Percentiles rank a stretch among this genome's conserved stretches.
These are phyloP conservation scores for Terebella lapidaria DNA, from an alignment of 2,888 invertebrate species.

Conservation along the genomic window DNA sequence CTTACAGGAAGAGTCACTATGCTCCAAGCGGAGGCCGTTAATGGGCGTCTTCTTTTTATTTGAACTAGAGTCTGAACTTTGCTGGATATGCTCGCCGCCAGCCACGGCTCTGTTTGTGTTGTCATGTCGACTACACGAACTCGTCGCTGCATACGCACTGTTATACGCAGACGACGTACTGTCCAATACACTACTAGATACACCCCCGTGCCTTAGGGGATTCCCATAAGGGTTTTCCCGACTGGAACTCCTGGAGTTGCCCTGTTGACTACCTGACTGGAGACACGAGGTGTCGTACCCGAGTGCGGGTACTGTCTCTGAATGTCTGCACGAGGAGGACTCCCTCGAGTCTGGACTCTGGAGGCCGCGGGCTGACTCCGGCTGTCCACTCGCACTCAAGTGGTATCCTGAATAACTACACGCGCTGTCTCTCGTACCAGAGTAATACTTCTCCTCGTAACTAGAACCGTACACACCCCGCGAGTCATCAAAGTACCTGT, in stretches of 20 bases:
- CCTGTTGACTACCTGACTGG: neutral
- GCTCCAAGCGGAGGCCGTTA: neutral
- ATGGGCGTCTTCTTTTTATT: neutral
- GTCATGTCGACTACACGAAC: too few relatives aligned
- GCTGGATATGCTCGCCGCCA: neutral
- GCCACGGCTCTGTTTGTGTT: neutral
- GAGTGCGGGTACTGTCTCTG: neutral
- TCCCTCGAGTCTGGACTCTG: neutral
- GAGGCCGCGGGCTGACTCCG: neutral
- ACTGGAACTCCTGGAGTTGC: neutral
- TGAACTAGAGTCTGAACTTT: too few relatives aligned
- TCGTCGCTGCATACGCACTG: too few relatives aligned
- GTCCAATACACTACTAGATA: too few relatives aligned
- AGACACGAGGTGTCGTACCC: neutral
- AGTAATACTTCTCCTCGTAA: slow-evolving; percentile 35
- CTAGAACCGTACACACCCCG: slow-evolving; percentile 22
- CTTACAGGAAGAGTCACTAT: too few relatives aligned
- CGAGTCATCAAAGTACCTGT: slow-evolving; percentile 36
- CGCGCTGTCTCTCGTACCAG: neutral
- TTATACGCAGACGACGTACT: too few relatives aligned
- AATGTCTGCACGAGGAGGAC: neutral
- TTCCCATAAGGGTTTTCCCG: too few relatives aligned
- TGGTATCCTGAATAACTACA: neutral
- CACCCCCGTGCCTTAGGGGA: too few relatives aligned
- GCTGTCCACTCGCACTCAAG: neutral